Base-by-base conservation (phyloP, 2,113 vertebrate genomes). In the Todiramphus chloris region DNA sequence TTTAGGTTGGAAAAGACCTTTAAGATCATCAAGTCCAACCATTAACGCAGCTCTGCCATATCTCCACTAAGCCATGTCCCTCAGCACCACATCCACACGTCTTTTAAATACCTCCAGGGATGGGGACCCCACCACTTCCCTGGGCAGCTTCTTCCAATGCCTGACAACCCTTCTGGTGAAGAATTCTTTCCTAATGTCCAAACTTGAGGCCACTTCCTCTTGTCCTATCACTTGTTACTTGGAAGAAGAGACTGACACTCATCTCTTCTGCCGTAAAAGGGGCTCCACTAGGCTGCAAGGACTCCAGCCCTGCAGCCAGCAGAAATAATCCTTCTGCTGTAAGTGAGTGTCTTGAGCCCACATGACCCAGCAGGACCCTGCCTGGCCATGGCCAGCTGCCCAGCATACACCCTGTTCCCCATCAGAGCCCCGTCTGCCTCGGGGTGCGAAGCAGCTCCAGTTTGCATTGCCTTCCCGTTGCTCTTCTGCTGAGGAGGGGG, bases 331-430 rank as follows among this genome's bases (percentile, higher is more conserved):
- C 46, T 55, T 6, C 30, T 41, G 50, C 51, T 60, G 25, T 39
- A 39, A 39, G 39, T 2, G 0, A 44, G 25, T 2, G 16, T 8
- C 60, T 25, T 1, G 0, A 24, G 83, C 12, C 44, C 21, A 51
- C 1, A 0, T 9, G 46, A 8, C 23, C 46, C 56, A 18, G 19
- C 16, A 48, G n/a, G 7, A 33, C 35, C 25, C 44, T 62, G 33
- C 17, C 3, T 0, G 9, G 48, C 68, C 20, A 1, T 2, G 24
- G 30, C 11, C 66, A 21, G 16, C 31, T 31, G 44, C 41, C 60
- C 6, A 3, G 24, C 31, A 7, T 1, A 24, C 41, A 13, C 28
- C 31, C 37, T 15, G 25, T 51, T 72, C 37, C 56, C 1, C 0
- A 0, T 1, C 2, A 1, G 14, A 64, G 24, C 23, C 17, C 11